Evolutionary conservation across 2,888 invertebrate genomes (phyloP), one percentile per base, ranked within the genome.

Genomic region (Eulithis prunata): DNA sequence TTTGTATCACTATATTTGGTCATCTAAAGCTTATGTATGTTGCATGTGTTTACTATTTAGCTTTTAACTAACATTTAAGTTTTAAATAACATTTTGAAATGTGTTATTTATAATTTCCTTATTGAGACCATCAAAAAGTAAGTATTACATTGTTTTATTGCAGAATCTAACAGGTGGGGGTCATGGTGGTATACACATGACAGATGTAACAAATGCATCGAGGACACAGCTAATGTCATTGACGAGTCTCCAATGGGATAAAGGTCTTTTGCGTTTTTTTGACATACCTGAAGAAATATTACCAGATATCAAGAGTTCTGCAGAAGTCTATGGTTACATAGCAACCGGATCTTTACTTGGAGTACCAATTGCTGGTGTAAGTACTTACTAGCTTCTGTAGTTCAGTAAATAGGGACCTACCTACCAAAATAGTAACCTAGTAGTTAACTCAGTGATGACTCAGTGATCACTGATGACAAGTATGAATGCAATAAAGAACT

Each of bases 181-280:
- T 53, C 85, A 87, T 54, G 93, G 93, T 56, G 93, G 93, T 53
- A 88, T 96, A 6, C 98, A 99, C 84, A 91, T 97, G 0, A 99
- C 99, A 0, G 99, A 99, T 88, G 98, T 99, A 0, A 98, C 99
- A 43, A 99, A 99, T 89, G 99, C 99, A 11, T 98, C 98, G 41
- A 95, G 99, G 71, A 99, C 99, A 6, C 97, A 98, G 94, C 94
- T 99, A 0, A 98, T 99, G 98, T 98, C 99, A 83, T 94, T 99
- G 59, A 95, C 95, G 73, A 96, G 95, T n/a, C 90, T 98, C 41
- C 94, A 97, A 77, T 99, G 99, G 99, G 98, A 99, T 87, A 94
- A 95, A n/a, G 94, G 96, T 69, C 90, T 99, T 41, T 95, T 98
- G 83, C 94, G 96, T 61, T 98, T 98, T 85, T 99, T 99, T 87